phyloP scores from a whole-genome alignment of 2,888 invertebrate species.

The Brachycybe producta region DNA sequence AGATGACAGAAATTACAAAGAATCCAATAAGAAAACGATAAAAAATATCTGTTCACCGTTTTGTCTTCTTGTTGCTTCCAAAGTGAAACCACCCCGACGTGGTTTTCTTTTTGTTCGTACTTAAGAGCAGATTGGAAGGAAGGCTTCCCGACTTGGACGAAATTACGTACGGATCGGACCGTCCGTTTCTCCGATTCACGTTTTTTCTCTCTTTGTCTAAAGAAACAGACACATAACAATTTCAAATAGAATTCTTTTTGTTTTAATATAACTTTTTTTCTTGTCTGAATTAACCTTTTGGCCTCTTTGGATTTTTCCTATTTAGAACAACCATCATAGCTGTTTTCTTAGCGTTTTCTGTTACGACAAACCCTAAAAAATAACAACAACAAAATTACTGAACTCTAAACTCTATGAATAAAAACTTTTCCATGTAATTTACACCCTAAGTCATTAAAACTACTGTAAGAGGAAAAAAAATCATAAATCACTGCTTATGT shows the following conservation, averaged over 20 bases:
- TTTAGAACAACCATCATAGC: slow-evolving; percentile 26
- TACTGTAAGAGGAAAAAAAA: too few species aligned
- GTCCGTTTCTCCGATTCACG: slow-evolving; percentile 10
- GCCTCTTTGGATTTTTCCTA: slow-evolving; percentile 27
- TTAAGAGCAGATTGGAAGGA: slow-evolving; percentile 17
- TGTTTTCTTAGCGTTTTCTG: slow-evolving; percentile 26
- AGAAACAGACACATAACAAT: slow-evolving; percentile 6
- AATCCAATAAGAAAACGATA: too few species aligned
- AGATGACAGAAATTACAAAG: too few species aligned
- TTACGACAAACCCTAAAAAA: slow-evolving; percentile 25
- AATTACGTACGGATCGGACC: slow-evolving; percentile 6
- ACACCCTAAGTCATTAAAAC: too few species aligned
- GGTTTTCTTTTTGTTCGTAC: slow-evolving; percentile 18
- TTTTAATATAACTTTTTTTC: neutral
- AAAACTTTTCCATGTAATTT: too few species aligned
- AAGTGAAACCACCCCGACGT: slow-evolving; percentile 19
- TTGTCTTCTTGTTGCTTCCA: slow-evolving; percentile 20
- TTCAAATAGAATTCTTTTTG: neutral
- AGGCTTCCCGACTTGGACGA: slow-evolving; percentile 18
- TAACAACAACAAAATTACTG: slow-evolving; percentile 1
- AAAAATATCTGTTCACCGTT: slow-evolving; percentile 13
- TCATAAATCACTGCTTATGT: too few species aligned
- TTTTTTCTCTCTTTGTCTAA: slow-evolving; percentile 20
- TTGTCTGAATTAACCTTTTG: slow-evolving; percentile 24
- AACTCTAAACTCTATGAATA: too few species aligned